Base-by-base conservation (phyloP, 2,113 vertebrate species). In the Mustela nigripes region DNA sequence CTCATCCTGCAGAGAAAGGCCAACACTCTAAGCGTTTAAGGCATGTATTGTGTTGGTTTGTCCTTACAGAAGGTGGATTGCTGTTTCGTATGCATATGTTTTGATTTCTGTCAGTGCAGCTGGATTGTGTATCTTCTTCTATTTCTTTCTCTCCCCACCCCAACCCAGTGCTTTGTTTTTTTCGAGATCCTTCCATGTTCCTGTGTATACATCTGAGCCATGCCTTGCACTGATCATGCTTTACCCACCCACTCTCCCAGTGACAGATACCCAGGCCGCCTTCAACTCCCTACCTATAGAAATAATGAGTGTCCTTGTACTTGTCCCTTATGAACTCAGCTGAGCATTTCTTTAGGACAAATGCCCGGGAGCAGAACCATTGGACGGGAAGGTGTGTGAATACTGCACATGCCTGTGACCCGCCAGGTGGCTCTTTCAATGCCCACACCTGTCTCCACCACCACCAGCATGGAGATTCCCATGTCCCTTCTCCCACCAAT, bases 371-470 rank as follows among this genome's bases (percentile, higher is more conserved):
- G 56, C 63, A 33, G 73, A 86, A 80, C 3, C 65, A 36, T 48
- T 58, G 45, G 31, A 31, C 33, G 15, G 3, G 24, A 80, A 90
- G 36, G 15, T 11, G 18, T 31, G 42, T 85, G 22, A 58, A 39
- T 56, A 45, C 9, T 63, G 33, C 71, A 31, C 26, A n/a, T 12
- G 73, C 50, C 33, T 11, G 7, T 5, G 50, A 16, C 16, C 62
- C 84, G 48, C 36, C 96, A 36, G 21, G 2, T 42, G 39, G 60
- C 58, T 45, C 48, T 67, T 19, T 53, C 14, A 7, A 14, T 31
- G 45, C 10, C 60, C 24, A 19, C 26, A 12, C 16, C 58, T 0
- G 0, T 14, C 2, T 36, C 33, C 11, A 16, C 16, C 36, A 7
- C 62, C 33, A 18, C 60, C 7, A 10, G 36, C 31, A 0, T 8